phyloP scores from a whole-genome alignment of 2,113 vertebrate species.

The Dolichallabes microphthalmus region DNA sequence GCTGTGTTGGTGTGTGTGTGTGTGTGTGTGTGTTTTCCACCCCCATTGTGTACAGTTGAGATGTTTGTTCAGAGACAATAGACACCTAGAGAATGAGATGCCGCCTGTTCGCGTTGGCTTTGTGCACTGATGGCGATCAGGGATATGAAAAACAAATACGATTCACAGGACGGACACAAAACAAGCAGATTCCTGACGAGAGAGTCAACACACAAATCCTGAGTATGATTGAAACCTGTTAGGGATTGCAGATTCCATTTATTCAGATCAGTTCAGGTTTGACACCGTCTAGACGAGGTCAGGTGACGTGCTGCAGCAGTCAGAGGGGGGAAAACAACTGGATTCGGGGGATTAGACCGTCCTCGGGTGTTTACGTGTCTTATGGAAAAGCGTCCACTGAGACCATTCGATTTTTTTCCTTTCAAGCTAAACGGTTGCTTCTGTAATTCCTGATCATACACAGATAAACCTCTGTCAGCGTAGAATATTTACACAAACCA shows the following conservation, averaged over 20 bases:
- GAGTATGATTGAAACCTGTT: conserved; percentile 24
- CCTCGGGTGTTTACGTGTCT: conserved; percentile 57
- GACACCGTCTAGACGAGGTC: conserved; percentile 15
- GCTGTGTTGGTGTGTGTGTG: conserved; percentile 19
- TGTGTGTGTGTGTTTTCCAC: conserved; percentile 23
- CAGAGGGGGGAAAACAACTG: conserved; percentile 66
- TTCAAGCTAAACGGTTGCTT: not conserved
- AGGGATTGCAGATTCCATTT: not conserved
- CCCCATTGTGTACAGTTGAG: conserved; percentile 25
- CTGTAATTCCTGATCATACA: not conserved
- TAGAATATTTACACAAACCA: not conserved
- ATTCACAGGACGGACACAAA: not conserved
- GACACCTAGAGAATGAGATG: not conserved
- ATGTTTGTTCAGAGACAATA: conserved; percentile 13
- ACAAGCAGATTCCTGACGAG: not conserved
- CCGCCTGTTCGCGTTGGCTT: not conserved
- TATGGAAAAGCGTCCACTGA: conserved; percentile 60
- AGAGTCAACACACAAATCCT: conserved; percentile 10
- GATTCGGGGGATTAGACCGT: conserved; percentile 71
- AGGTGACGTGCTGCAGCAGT: conserved; percentile 52
- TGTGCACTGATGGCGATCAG: not conserved
- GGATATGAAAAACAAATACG: conserved; percentile 3
- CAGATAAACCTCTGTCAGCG: not conserved
- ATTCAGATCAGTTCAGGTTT: conserved; percentile 17
- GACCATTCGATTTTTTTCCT: conserved; percentile 40